A percentile compares a stretch with the other conserved stretches of the same genome.
phyloP scores from a whole-genome alignment of 1,140 invertebrate species.

The Telenomus remus region DNA sequence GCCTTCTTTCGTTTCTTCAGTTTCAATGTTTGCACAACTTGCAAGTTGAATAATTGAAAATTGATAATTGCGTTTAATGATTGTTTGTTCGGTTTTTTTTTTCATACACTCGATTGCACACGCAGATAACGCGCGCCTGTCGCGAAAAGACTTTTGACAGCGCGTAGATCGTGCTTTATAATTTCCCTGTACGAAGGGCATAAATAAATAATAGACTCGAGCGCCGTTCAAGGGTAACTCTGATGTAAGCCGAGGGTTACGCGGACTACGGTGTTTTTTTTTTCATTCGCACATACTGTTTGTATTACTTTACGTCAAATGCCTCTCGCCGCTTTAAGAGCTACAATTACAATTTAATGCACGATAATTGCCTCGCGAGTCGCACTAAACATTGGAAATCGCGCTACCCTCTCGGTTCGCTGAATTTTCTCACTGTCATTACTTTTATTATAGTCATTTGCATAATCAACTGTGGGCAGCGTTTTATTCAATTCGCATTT shows the following conservation, averaged over 20 bases:
- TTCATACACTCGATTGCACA: conserved; percentile 28
- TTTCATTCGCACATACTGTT: conserved; percentile 11
- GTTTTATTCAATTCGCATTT: neutral
- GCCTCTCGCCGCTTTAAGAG: conserved; percentile 15
- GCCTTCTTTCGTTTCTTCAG: neutral
- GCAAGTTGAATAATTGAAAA: conserved; percentile 24
- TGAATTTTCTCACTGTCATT: conserved; percentile 4
- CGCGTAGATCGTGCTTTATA: conserved; percentile 8
- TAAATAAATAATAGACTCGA: conserved; percentile 65
- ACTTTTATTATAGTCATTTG: conserved; percentile 4
- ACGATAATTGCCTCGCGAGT: conserved; percentile 21
- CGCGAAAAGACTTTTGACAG: too few species aligned
- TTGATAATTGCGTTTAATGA: conserved; percentile 14
- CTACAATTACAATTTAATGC: conserved; percentile 28
- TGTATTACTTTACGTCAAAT: conserved; percentile 28
- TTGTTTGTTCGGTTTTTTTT: conserved; percentile 34
- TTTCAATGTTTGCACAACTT: neutral
- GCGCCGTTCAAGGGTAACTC: conserved; percentile 61
- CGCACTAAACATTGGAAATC: conserved; percentile 17
- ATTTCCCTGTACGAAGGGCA: conserved; percentile 31
- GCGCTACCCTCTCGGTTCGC: neutral
- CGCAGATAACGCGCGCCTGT: conserved; percentile 10
- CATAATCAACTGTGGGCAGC: neutral
- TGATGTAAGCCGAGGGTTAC: conserved; percentile 53
- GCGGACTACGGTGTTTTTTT: conserved; percentile 39